Conservation (phyloP, 2,797 vertebrate genomes). For the Urosaurus nigricauda region DNA sequence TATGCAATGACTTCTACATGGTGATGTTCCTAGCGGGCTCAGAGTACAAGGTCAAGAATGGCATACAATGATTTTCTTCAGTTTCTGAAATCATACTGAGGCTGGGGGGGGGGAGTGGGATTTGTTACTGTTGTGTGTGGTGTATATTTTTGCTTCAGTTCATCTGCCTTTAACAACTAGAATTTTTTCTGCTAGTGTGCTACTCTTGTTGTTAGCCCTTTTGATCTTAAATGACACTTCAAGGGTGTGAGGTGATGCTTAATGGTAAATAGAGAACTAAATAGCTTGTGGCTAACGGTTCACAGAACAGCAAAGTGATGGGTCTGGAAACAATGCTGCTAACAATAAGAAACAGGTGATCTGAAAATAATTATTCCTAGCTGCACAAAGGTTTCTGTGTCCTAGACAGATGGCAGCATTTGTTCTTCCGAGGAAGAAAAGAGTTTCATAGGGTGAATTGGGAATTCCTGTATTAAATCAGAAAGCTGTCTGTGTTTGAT, state of each 20-base stretch:
- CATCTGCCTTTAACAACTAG: constrained; percentile 10
- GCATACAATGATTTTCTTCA: not conserved
- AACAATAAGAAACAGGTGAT: constrained; percentile 1
- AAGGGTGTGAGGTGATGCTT: constrained; percentile 13
- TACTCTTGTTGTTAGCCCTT: constrained; percentile 9
- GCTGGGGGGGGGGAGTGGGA: not conserved
- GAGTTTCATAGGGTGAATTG: not conserved
- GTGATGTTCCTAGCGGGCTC: not conserved
- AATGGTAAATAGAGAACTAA: constrained; percentile 14
- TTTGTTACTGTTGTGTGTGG: not conserved
- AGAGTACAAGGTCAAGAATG: not conserved
- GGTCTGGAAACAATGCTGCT: constrained; percentile 6
- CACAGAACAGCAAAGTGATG: constrained; percentile 6
- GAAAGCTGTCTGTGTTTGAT: not conserved
- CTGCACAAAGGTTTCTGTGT: not conserved
- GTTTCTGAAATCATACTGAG: not conserved
- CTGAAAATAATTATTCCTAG: constrained; percentile 21
- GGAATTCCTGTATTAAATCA: constrained; percentile 16
- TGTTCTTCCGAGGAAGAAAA: not conserved
- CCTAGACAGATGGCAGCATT: constrained; percentile 7
- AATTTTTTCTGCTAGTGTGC: not conserved
- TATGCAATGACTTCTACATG: not conserved
- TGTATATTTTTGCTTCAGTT: not conserved
- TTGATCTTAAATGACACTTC: constrained; percentile 30
- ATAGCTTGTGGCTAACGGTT: constrained; percentile 31